Percentiles rank a stretch among this genome's conserved stretches.
phyloP scores from a whole-genome alignment of 2,797 vertebrate genomes.

The Tauraco hartlaubi region DNA sequence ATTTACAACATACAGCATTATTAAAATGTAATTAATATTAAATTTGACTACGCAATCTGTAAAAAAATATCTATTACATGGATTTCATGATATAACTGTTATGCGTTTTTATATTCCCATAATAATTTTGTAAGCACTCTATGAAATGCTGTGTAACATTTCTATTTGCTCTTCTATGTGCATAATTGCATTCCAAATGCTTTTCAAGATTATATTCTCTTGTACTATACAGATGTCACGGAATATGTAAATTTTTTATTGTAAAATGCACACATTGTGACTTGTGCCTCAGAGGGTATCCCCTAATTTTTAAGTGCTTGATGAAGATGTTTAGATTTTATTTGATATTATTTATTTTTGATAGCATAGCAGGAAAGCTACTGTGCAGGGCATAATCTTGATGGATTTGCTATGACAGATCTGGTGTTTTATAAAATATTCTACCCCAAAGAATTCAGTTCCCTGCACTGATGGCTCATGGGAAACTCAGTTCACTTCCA shows the following conservation, averaged over 20 bases:
- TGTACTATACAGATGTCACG: neutral
- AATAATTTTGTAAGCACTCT: neutral
- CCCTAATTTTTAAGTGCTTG: slow-evolving; percentile 44
- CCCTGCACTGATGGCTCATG: slow-evolving; percentile 39
- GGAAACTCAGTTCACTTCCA: slow-evolving; percentile 48
- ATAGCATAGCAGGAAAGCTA: neutral
- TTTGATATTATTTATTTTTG: slow-evolving; percentile 59
- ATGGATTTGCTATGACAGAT: slow-evolving; percentile 91
- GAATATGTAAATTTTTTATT: slow-evolving; percentile 13
- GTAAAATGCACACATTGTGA: neutral
- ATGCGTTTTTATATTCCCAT: neutral
- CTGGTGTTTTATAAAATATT: slow-evolving; percentile 72
- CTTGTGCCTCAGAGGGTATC: neutral
- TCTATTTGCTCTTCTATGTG: neutral
- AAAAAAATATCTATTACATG: neutral
- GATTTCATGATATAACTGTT: neutral
- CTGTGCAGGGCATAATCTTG: slow-evolving; percentile 65
- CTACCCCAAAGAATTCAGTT: slow-evolving; percentile 37
- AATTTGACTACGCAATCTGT: neutral
- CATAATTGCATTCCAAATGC: neutral
- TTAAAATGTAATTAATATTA: neutral
- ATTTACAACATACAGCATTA: neutral
- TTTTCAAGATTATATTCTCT: neutral
- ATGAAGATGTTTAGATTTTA: slow-evolving; percentile 52
- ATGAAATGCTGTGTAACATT: neutral